Evolutionary conservation across 2,888 invertebrate genomes (phyloP).

Genomic region (Drosophila flavopinicola): DNA sequence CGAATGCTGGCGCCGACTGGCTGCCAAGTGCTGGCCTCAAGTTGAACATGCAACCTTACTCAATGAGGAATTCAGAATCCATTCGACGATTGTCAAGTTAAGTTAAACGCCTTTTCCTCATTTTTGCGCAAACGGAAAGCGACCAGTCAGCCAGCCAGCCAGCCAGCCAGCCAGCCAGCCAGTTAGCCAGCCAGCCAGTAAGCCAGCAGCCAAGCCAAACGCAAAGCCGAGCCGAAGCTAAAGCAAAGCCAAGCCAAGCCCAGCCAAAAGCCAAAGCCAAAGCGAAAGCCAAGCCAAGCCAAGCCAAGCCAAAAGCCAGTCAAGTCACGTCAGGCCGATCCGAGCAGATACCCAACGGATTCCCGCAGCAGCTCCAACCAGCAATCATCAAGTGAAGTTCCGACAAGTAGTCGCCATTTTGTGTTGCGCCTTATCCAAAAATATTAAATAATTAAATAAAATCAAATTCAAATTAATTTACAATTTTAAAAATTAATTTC

Average conservation of each 20-base stretch:
- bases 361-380: constrained; percentile 6
- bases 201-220: constrained; percentile 24
- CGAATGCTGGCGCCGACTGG: constrained; percentile 47
- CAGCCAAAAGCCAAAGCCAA: constrained; percentile 15
- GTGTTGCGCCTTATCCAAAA: constrained; percentile 35
- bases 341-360: too few species aligned
- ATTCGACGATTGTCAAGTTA: constrained; percentile 82
- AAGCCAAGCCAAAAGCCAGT: constrained; percentile 6
- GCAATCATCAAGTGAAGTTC: constrained; percentile 23
- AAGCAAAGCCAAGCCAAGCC: constrained; percentile 6
- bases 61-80: constrained; percentile 82
- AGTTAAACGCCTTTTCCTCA: constrained; percentile 76
- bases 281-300: constrained; percentile 13
- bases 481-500: constrained; percentile 8
- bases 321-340: constrained; percentile 9
- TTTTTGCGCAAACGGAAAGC: constrained; percentile 65
- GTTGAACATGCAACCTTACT: constrained; percentile 75
- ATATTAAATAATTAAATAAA: constrained; percentile 3
- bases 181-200: constrained; percentile 22
- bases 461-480: constrained; percentile 7
- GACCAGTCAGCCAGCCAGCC: constrained; percentile 31
- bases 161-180: constrained; percentile 29
- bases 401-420: constrained; percentile 60
- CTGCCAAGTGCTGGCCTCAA: constrained; percentile 39
- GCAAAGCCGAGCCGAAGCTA: constrained; percentile 26